Conservation (phyloP, 2,113 vertebrate genomes). For the Centropus unirufus region DNA sequence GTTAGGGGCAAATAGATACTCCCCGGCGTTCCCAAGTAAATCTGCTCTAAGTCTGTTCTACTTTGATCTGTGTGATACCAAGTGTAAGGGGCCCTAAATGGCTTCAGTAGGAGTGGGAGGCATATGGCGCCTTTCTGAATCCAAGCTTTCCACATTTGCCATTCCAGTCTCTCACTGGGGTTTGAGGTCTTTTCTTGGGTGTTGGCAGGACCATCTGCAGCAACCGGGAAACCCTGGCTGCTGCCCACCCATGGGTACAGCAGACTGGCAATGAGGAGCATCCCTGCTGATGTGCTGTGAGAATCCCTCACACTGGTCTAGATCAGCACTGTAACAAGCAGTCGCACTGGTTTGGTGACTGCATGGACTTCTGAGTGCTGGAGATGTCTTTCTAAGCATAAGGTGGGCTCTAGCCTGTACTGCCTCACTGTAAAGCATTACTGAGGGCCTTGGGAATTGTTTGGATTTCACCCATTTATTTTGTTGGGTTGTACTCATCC, state of each 20-base stretch:
- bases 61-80: not conserved
- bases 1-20: too few relatives aligned
- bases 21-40: too few relatives aligned
- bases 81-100: not conserved
- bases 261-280: not conserved
- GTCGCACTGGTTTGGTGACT: rapidly evolving
- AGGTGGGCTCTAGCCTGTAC: too few relatives aligned
- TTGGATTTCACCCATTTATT: not conserved
- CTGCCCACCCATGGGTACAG: not conserved
- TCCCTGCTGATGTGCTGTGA: not conserved
- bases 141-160: not conserved
- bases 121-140: not conserved
- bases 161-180: not conserved
- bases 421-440: not conserved
- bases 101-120: not conserved
- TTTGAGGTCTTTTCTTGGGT: not conserved
- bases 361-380: not conserved
- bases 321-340: rapidly evolving
- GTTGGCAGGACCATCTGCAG: not conserved
- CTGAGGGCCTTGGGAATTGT: not conserved
- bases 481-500: not conserved
- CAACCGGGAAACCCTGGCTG: not conserved
- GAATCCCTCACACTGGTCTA: not conserved
- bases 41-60: not conserved
- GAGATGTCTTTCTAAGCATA: not conserved